Conservation (phyloP, 2,113 vertebrate genomes). For the Lethenteron reissneri region DNA sequence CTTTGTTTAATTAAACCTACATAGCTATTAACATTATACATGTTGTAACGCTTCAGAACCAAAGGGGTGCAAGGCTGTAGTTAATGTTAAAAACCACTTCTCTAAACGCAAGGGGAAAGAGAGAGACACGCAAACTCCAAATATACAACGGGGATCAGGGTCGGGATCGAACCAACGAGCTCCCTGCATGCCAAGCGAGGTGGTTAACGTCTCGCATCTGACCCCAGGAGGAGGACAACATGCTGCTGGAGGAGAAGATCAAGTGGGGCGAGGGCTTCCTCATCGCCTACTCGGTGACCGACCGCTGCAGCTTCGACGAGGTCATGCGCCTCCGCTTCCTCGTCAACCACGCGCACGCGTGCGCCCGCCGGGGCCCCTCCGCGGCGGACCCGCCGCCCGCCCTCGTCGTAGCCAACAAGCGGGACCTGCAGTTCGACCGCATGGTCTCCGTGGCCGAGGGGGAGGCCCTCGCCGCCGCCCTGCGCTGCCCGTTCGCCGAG, state of each 20-base stretch:
- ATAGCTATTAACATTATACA: too few relatives aligned
- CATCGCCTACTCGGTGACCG: constrained; percentile 35
- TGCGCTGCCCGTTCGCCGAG: constrained; percentile 30
- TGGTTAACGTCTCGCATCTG: neutral
- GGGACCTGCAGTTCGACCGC: constrained; percentile 37
- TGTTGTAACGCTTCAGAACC: too few relatives aligned
- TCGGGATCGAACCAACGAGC: too few relatives aligned
- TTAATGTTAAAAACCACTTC: too few relatives aligned
- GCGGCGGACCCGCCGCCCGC: constrained; percentile 23
- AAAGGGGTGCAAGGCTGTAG: too few relatives aligned
- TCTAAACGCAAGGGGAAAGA: too few relatives aligned
- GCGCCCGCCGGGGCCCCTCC: constrained; percentile 14
- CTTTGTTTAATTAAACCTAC: too few relatives aligned
- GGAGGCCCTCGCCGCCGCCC: constrained; percentile 24
- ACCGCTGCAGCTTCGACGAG: constrained; percentile 40
- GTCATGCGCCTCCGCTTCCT: constrained; percentile 38
- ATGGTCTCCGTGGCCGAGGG: constrained; percentile 33
- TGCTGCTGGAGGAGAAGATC: constrained; percentile 44
- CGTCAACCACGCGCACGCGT: constrained; percentile 29
- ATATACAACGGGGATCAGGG: too few relatives aligned
- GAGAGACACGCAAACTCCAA: too few relatives aligned
- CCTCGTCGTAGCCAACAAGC: constrained; percentile 35
- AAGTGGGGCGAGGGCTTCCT: constrained; percentile 38
- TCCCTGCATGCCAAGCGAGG: too few relatives aligned
- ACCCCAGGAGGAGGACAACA: constrained; percentile 31